Conservation (phyloP, 2,888 invertebrate species). For the Cryptops parisi region DNA sequence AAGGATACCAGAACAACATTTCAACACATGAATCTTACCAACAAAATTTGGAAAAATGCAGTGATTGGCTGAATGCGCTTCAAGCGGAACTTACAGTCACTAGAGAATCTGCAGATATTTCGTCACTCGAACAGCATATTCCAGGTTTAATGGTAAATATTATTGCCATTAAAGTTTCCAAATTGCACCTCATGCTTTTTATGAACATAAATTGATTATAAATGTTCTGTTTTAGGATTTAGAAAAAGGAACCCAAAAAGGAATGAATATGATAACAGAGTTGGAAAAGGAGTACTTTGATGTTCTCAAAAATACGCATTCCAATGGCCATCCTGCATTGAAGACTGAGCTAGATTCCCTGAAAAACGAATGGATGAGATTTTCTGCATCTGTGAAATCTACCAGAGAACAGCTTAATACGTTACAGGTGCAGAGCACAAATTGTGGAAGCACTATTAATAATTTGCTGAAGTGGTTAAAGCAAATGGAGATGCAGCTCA, state of each 20-base stretch:
- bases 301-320: slow-evolving; percentile 60
- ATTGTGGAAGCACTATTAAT: slow-evolving; percentile 62
- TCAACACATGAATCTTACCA: slow-evolving; percentile 66
- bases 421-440: slow-evolving; percentile 62
- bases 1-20: too few relatives aligned
- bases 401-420: slow-evolving; percentile 57
- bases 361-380: slow-evolving; percentile 56
- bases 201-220: too few relatives aligned
- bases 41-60: slow-evolving; percentile 63
- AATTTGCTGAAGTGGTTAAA: slow-evolving; percentile 71
- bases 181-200: too few relatives aligned
- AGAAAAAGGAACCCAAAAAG: slow-evolving; percentile 9
- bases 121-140: slow-evolving; percentile 58
- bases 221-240: neutral
- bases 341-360: slow-evolving; percentile 58
- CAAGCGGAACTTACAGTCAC: slow-evolving; percentile 49
- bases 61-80: slow-evolving; percentile 65
- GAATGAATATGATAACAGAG: slow-evolving; percentile 17
- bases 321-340: slow-evolving; percentile 56
- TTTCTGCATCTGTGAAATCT: slow-evolving; percentile 52
- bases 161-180: too few relatives aligned
- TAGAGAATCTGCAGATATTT: slow-evolving; percentile 31
- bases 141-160: too few relatives aligned
- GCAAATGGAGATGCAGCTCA: slow-evolving; percentile 64
- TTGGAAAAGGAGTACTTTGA: slow-evolving; percentile 52